These are phyloP conservation scores for Halcyon smyrnensis DNA, from an alignment of 2,797 vertebrate genomes.

Conservation along the genomic window DNA sequence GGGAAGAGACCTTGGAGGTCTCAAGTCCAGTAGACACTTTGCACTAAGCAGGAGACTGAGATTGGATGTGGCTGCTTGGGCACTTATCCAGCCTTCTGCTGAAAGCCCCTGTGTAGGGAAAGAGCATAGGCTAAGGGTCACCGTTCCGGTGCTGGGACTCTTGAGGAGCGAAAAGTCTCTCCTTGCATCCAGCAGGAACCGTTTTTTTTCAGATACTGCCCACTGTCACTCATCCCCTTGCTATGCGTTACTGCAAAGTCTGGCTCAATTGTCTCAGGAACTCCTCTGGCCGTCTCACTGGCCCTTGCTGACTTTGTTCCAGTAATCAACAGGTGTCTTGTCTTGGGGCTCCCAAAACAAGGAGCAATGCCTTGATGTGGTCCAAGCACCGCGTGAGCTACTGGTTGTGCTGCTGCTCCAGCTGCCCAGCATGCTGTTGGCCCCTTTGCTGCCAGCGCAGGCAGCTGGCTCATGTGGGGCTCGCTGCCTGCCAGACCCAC, in stretches of 20 bases:
- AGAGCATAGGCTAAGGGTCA: background rate
- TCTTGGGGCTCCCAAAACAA: background rate
- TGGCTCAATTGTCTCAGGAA: background rate
- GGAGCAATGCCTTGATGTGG: background rate
- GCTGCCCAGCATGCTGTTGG: background rate
- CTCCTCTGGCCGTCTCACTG: background rate
- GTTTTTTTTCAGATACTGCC: background rate
- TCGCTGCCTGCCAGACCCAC: background rate
- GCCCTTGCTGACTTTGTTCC: background rate
- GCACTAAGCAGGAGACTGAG: background rate
- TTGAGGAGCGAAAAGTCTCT: accelerated
- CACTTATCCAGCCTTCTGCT: background rate
- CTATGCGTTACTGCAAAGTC: accelerated
- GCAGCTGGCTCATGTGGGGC: accelerated
- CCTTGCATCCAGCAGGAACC: background rate
- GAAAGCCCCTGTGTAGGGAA: background rate
- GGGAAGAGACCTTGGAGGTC: background rate
- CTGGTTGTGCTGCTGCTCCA: background rate
- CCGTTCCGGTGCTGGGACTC: background rate
- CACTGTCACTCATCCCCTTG: background rate
- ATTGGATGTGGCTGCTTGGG: background rate
- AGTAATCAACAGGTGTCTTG: background rate
- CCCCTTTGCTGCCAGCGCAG: background rate
- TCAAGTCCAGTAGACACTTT: background rate
- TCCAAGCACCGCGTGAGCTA: background rate